Evolutionary conservation across 2,888 invertebrate species (phyloP), one percentile per base, ranked within the genome.

Genomic region (Balanococcus diminutus): DNA sequence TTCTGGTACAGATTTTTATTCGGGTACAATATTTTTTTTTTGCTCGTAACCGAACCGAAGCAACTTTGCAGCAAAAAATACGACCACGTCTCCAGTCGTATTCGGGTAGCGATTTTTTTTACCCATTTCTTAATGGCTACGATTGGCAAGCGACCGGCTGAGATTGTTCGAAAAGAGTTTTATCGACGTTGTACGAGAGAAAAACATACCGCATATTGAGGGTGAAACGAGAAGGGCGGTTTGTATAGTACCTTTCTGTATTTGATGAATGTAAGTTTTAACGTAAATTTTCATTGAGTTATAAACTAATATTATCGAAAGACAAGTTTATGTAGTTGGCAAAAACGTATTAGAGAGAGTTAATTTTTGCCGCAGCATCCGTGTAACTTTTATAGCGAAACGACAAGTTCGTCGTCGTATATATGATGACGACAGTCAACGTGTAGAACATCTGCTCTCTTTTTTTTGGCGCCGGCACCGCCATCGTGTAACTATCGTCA

Each of bases 221-320:
- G 46, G 46, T 16, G 14, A 46, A 46, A 16, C 46, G 6, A 9
- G 25, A 1, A 51, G 9, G 1, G 25, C 25, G 3, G 19, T 6
- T 2, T 16, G 1, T 51, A 1, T 8, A 11, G 25, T 25, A 61
- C 1, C 9, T 61, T 19, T 22, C 19, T 56, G 56, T 61, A 61
- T 61, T 61, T 61, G 61, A 61, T 25, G 61, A 61, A 61, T 61
- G 61, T 61, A 61, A 61, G 25, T 25, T n/a, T n/a, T 61, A 11
- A 61, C 61, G 61, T 61, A 22, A 61, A 61, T 61, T 61, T 61
- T 25, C 61, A 61, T 61, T 9, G 61, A 61, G 61, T 61, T 61
- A 61, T 61, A 61, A 61, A 61, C 61, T 61, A 61, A 61, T 61
- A 61, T 25, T 61, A 61, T 61, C 61, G 61, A 25, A 61, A 61